Percentiles rank a stretch among this genome's conserved stretches.
Conservation (phyloP, 35 echinoderm and acorn worm species). For the Heliocidaris tuberculata region DNA sequence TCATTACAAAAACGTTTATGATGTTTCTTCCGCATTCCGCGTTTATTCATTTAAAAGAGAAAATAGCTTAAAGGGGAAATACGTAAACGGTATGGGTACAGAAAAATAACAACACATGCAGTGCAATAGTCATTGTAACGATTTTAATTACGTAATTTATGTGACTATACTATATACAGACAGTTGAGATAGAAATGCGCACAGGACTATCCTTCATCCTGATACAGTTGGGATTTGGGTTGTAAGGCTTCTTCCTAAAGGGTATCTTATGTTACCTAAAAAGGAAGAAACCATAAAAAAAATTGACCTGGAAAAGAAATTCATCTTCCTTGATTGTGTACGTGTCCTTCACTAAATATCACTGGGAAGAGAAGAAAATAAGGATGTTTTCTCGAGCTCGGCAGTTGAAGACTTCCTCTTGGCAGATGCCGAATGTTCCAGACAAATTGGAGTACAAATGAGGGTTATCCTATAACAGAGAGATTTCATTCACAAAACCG, state of each 20-base stretch:
- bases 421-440: not conserved
- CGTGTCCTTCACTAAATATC: not conserved
- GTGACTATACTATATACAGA: no score
- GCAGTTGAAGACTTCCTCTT: not conserved
- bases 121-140: no score
- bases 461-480: not conserved
- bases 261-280: not conserved
- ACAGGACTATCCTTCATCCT: no score
- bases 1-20: not conserved
- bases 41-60: no score
- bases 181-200: no score
- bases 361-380: not conserved
- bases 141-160: no score
- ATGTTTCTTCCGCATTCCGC: not conserved
- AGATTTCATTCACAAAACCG: not conserved
- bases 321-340: not conserved
- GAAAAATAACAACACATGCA: no score
- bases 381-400: not conserved
- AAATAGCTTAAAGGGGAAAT: no score
- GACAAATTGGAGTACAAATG: not conserved
- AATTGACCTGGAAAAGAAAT: not conserved
- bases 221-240: no score
- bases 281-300: not conserved
- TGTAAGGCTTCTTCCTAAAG: not conserved
- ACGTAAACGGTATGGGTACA: no score